Evolutionary conservation across 1,140 invertebrate genomes (phyloP), one percentile per base, ranked within the genome.

Genomic region (Gryon sp.): DNA sequence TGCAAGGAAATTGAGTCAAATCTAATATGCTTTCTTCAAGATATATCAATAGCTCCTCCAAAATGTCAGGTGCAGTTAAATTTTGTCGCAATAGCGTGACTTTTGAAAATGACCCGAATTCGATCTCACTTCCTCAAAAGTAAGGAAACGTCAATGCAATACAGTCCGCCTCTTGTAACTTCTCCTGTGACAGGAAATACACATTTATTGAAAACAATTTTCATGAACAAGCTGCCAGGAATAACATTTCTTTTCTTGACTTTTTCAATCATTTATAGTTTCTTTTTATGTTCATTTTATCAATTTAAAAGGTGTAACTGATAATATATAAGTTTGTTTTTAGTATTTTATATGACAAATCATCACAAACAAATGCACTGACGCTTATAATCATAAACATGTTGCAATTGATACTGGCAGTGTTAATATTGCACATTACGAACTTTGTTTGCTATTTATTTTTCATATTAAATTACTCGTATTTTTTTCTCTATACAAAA

Each of bases 331-430:
- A n/a, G n/a, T n/a, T n/a, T n/a, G n/a, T n/a, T n/a, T n/a, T n/a
- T n/a, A n/a, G n/a, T n/a, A n/a, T n/a, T n/a, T n/a, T n/a, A n/a
- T n/a, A n/a, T n/a, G n/a, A n/a, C n/a, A n/a, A n/a, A n/a, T n/a
- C n/a, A n/a, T n/a, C n/a, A n/a, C n/a, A n/a, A n/a, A n/a, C n/a
- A 52, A 52, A 14, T 38, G 34, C 30, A n/a, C 43, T n/a, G n/a
- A n/a, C n/a, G n/a, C n/a, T n/a, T n/a, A n/a, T n/a, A n/a, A n/a
- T n/a, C n/a, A n/a, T n/a, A n/a, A n/a, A n/a, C 52, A n/a, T 28
- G 52, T 41, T 55, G 52, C 36, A 28, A 55, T 55, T 55, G 52
- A 55, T 55, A 55, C 52, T 40, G 40, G 22, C 52, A 41, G n/a
- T n/a, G n/a, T n/a, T n/a, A n/a, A n/a, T n/a, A 28, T 55, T 55